phyloP scores from a whole-genome alignment of 2,888 invertebrate species.

The Psylliodes chrysocephalus region DNA sequence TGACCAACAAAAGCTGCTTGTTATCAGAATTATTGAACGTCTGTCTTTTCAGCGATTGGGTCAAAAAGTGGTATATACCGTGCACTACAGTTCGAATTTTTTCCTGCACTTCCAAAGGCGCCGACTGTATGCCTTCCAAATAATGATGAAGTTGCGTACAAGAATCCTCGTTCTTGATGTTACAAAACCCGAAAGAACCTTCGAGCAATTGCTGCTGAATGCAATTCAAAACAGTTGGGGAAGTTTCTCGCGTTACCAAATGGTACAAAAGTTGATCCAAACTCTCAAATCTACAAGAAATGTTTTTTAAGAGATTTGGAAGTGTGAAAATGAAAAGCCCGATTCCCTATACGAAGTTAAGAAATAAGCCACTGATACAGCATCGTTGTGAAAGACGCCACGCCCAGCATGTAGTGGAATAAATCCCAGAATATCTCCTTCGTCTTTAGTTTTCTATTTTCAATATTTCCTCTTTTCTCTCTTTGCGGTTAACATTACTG shows the following conservation, averaged over 20 bases:
- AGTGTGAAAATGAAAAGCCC: too few relatives aligned
- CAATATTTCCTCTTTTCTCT: too few relatives aligned
- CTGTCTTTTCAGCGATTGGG: conserved; percentile 63
- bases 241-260: conserved; percentile 54
- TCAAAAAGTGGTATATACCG: conserved; percentile 65
- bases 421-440: too few relatives aligned
- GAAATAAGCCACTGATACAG: too few relatives aligned
- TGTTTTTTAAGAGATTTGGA: too few relatives aligned
- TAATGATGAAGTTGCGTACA: conserved; percentile 67
- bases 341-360: too few relatives aligned
- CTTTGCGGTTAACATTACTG: too few relatives aligned
- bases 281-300: conserved; percentile 46
- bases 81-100: conserved; percentile 68
- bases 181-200: conserved; percentile 67
- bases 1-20: conserved; percentile 65
- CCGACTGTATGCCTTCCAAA: conserved; percentile 68
- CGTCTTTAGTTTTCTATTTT: too few relatives aligned
- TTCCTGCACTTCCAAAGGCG: conserved; percentile 65
- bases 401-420: too few relatives aligned
- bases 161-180: conserved; percentile 58
- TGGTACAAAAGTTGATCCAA: conserved; percentile 60
- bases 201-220: conserved; percentile 67
- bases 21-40: conserved; percentile 53
- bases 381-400: too few relatives aligned
- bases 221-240: conserved; percentile 58